These are phyloP conservation scores for Callinectes sapidus DNA, from an alignment of 2,888 invertebrate genomes.

Conservation along the genomic window DNA sequence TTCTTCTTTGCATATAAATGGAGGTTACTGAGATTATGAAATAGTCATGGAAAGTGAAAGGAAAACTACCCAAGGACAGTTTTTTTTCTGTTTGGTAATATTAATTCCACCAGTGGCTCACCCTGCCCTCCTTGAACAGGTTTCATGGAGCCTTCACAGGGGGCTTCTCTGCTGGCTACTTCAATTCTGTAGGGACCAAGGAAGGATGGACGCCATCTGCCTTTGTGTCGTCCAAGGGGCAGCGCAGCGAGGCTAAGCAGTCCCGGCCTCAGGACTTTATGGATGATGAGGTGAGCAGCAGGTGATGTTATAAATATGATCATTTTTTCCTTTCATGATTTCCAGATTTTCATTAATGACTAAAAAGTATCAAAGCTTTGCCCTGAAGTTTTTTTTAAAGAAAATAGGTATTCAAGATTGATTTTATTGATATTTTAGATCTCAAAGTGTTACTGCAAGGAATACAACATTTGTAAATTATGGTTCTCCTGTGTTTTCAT, in stretches of 20 bases:
- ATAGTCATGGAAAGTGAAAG: background rate
- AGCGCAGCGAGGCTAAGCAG: constrained; percentile 79
- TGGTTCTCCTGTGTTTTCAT: no score
- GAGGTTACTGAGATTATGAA: background rate
- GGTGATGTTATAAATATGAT: background rate
- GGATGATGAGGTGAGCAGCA: constrained; percentile 88
- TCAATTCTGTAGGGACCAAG: constrained; percentile 95
- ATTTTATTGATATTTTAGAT: no score
- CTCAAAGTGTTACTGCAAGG: no score
- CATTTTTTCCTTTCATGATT: background rate
- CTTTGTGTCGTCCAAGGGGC: constrained; percentile 91
- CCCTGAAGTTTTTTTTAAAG: no score
- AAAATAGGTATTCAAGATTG: no score
- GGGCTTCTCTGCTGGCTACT: constrained; percentile 97
- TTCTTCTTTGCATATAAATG: background rate
- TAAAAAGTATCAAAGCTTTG: no score
- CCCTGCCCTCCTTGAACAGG: constrained; percentile 78
- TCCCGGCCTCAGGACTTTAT: constrained; percentile 85
- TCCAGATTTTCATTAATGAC: no score
- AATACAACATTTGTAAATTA: no score
- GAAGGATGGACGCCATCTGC: constrained; percentile 95
- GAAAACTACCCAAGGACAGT: background rate
- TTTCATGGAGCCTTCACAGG: constrained; percentile 99
- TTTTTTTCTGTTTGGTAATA: background rate
- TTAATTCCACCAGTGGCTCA: background rate